Conservation (phyloP, 2,888 invertebrate species). For the Suillia variegata region DNA sequence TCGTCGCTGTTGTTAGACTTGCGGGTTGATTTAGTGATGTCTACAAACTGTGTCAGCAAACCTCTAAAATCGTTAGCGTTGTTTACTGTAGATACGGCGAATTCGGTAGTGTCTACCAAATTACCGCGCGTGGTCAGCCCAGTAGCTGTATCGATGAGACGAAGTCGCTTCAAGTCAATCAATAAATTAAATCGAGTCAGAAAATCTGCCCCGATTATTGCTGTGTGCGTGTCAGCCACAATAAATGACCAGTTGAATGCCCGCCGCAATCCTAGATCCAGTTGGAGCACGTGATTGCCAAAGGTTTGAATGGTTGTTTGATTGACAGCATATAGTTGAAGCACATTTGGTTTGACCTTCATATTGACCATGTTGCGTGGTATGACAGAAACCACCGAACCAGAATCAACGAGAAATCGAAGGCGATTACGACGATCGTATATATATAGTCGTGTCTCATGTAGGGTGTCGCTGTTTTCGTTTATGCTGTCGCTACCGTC, state of each 20-base stretch:
- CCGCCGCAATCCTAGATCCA: slow-evolving; percentile 28
- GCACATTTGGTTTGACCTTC: slow-evolving; percentile 6
- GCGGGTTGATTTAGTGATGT: slow-evolving; percentile 17
- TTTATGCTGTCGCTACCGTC: too few relatives aligned
- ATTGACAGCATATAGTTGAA: slow-evolving; percentile 31
- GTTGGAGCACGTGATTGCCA: slow-evolving; percentile 19
- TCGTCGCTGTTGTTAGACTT: slow-evolving; percentile 3
- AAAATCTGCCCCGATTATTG: slow-evolving; percentile 31
- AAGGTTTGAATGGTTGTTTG: slow-evolving; percentile 25
- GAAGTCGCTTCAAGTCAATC: too few relatives aligned
- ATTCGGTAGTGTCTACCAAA: too few relatives aligned
- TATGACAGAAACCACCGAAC: slow-evolving; percentile 28
- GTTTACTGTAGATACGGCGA: slow-evolving; percentile 15
- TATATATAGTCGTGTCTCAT: slow-evolving; percentile 12
- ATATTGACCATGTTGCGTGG: slow-evolving; percentile 23
- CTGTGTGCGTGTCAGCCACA: slow-evolving; percentile 27
- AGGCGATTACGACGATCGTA: slow-evolving; percentile 10
- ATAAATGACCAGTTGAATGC: slow-evolving; percentile 32
- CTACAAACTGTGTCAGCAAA: slow-evolving; percentile 13
- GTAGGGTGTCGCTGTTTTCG: too few relatives aligned
- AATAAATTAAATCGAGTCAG: slow-evolving; percentile 19
- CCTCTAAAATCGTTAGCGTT: slow-evolving; percentile 4
- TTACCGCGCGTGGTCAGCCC: slow-evolving; percentile 8
- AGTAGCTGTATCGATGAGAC: slow-evolving; percentile 17
- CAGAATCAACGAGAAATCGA: slow-evolving; percentile 31